Conservation (phyloP, 2,113 vertebrate species). For the Tricholaema leucomelas region DNA sequence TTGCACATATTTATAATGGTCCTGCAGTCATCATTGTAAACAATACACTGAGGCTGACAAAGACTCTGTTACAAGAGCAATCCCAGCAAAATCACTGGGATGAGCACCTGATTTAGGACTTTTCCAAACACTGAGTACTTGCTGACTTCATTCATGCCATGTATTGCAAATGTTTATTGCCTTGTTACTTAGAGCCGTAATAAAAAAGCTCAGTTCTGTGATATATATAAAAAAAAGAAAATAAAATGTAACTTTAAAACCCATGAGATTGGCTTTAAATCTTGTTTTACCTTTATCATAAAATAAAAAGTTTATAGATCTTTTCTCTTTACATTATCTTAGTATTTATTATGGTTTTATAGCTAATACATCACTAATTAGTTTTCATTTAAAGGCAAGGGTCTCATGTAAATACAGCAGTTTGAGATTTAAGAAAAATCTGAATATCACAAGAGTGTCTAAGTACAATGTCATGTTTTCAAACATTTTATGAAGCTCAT, state of each 20-base stretch:
- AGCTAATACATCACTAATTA: background rate
- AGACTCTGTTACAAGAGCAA: background rate
- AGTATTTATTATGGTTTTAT: background rate
- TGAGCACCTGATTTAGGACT: conserved; percentile 18
- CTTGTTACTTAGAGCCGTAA: background rate
- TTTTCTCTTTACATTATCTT: background rate
- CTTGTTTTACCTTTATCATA: background rate
- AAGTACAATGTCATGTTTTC: background rate
- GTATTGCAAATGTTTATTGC: conserved; percentile 29
- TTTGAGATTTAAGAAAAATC: background rate
- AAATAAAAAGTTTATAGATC: background rate
- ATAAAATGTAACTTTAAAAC: background rate
- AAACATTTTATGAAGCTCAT: background rate
- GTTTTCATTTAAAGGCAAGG: background rate
- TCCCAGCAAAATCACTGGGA: background rate
- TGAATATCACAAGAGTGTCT: background rate
- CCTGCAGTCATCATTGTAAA: background rate
- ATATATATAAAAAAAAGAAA: background rate
- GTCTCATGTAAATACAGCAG: background rate
- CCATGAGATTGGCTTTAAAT: background rate
- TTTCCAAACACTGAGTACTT: background rate
- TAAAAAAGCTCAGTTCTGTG: background rate
- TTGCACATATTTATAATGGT: background rate
- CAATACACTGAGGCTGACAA: background rate
- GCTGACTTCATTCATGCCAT: background rate